Conservation (phyloP, 2,113 vertebrate species). For the Erythrocercus mccallii region DNA sequence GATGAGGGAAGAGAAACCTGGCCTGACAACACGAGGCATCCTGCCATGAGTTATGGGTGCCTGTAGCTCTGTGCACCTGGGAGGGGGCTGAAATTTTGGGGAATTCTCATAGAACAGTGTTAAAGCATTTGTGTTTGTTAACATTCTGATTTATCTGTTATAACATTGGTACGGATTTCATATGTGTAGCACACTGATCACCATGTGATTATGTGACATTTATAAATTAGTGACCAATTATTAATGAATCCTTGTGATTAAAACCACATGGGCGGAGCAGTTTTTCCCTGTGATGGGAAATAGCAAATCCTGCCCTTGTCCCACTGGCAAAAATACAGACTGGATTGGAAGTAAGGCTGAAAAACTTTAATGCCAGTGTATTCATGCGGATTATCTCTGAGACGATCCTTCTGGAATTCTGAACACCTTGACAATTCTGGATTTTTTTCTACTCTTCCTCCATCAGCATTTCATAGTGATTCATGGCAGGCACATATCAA, state of each 20-base stretch:
- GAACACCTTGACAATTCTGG: neutral
- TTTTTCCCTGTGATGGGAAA: neutral
- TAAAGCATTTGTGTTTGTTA: neutral
- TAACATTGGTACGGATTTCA: neutral
- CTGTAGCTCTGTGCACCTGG: neutral
- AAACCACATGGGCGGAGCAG: neutral
- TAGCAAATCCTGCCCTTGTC: neutral
- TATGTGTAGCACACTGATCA: neutral
- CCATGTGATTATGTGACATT: neutral
- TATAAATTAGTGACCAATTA: neutral
- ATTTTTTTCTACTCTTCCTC: neutral
- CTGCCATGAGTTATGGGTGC: neutral
- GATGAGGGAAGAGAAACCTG: neutral
- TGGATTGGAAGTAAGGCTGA: neutral
- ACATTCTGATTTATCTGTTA: neutral
- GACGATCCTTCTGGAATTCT: neutral
- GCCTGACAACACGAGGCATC: accelerated
- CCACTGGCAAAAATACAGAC: neutral
- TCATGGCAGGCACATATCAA: neutral
- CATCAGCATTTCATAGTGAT: neutral
- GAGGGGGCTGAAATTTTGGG: neutral
- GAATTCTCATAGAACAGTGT: neutral
- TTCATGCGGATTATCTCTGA: neutral
- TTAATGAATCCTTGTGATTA: neutral
- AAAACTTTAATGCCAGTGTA: neutral